phyloP scores from a whole-genome alignment of 2,888 invertebrate species.

The Apotomis betuletana region DNA sequence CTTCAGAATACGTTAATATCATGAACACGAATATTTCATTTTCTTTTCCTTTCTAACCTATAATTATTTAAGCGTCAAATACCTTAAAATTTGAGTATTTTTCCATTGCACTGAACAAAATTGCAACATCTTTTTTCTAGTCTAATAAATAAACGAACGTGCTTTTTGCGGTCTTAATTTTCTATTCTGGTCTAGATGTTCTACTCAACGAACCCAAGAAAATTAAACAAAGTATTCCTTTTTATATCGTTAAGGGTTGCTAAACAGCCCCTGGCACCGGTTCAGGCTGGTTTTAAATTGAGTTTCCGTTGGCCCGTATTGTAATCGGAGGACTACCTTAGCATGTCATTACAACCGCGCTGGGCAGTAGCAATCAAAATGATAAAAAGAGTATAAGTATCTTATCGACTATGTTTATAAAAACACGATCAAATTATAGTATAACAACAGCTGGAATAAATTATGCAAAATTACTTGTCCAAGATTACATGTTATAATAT shows the following conservation, averaged over 20 bases:
- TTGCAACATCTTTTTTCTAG: not conserved
- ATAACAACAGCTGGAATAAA: constrained; percentile 9
- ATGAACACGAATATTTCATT: too few relatives aligned
- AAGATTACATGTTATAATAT: not conserved
- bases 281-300: constrained; percentile 20
- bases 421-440: constrained; percentile 16
- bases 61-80: constrained; percentile 1
- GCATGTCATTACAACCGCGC: constrained; percentile 23
- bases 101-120: not conserved
- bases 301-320: constrained; percentile 21
- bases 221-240: constrained; percentile 9
- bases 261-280: constrained; percentile 18
- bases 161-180: constrained; percentile 1
- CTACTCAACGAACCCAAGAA: constrained; percentile 5
- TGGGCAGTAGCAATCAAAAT: constrained; percentile 14
- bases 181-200: constrained; percentile 4
- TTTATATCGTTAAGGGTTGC: constrained; percentile 25
- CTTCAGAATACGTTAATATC: not conserved
- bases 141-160: not conserved
- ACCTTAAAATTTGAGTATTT: not conserved
- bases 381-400: constrained; percentile 21
- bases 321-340: constrained; percentile 27
- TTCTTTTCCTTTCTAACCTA: not conserved
- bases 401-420: constrained; percentile 20
- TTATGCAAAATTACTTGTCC: constrained; percentile 8